Evolutionary conservation across 2,888 invertebrate species (phyloP), one percentile per base, ranked within the genome.

Genomic region (Acheta domesticus): DNA sequence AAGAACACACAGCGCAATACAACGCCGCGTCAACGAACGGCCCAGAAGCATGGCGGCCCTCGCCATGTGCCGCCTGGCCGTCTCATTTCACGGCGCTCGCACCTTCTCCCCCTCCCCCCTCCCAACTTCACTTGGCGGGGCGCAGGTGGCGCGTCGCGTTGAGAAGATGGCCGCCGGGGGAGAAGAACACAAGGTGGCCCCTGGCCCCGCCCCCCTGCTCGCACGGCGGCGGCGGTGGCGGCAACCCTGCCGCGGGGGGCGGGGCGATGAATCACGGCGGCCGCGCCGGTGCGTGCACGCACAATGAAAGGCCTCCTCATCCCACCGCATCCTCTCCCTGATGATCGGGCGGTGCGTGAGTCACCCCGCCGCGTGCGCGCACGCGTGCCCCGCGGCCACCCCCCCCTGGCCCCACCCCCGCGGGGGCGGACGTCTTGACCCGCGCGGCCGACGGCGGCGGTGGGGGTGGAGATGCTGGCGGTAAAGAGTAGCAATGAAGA

Each of bases 281-380:
- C n/a, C n/a, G n/a, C n/a, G n/a, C 62, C 62, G 62, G 62, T 62
- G 62, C 62, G n/a, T 62, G 62, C 62, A 62, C 62, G 62, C 62
- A 62, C 62, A 62, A 62, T 62, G 62, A 62, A 62, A 62, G 14
- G 16, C 62, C n/a, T 1, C 62, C 62, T 19, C 62, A 14, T n/a
- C 62, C 62, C 16, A 62, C 14, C 62, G 16, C 62, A 36, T 36
- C 62, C 62, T 62, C 62, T n/a, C 62, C 62, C 62, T 62, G 62
- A 14, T 14, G n/a, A 62, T 62, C 14, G 14, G 16, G 14, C 16
- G 14, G 62, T 1, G 62, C 62, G 62, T 62, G 62, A 62, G 16
- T 62, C 62, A 62, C 62, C 62, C 16, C 62, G 62, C 62, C 62
- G 62, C n/a, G 62, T 4, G 62, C n/a, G 62, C 62, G 11, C 62